Evolutionary conservation across 2,113 vertebrate species (phyloP).

Genomic region (Nymphicus hollandicus): DNA sequence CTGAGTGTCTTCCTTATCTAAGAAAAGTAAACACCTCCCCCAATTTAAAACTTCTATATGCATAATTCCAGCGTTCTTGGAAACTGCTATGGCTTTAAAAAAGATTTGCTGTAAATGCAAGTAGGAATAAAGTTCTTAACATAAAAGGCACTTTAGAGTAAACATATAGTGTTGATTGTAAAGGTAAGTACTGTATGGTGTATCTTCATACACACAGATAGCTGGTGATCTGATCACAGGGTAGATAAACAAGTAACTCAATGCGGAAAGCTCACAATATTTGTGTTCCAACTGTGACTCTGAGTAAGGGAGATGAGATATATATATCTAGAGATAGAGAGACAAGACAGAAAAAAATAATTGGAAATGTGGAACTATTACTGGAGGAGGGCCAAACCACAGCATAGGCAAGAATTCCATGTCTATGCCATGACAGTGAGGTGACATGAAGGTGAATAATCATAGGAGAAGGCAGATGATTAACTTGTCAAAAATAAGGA

Average conservation of each 20-base stretch:
- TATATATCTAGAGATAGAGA: background rate
- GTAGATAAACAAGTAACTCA: background rate
- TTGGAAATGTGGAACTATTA: background rate
- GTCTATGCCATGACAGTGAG: background rate
- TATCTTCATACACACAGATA: background rate
- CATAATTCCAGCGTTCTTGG: background rate
- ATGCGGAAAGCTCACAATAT: background rate
- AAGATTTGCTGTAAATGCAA: background rate
- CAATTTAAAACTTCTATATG: background rate
- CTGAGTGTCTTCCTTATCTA: background rate
- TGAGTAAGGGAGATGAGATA: constrained; percentile 1
- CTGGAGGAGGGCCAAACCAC: constrained; percentile 23
- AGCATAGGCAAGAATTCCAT: constrained; percentile 21
- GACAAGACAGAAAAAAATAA: background rate
- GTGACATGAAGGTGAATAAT: constrained; percentile 30
- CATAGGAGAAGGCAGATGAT: background rate
- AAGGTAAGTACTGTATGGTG: fast-evolving
- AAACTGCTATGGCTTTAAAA: background rate
- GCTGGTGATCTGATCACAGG: background rate
- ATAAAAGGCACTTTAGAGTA: background rate
- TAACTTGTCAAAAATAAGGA: constrained; percentile 23
- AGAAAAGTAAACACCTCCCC: background rate
- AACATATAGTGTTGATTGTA: background rate
- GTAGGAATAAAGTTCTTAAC: background rate
- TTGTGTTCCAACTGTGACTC: constrained; percentile 24